A percentile compares a stretch with the other conserved stretches of the same genome.
Conservation (phyloP, 2,113 vertebrate genomes). For the Campylomormyrus tamandua region DNA sequence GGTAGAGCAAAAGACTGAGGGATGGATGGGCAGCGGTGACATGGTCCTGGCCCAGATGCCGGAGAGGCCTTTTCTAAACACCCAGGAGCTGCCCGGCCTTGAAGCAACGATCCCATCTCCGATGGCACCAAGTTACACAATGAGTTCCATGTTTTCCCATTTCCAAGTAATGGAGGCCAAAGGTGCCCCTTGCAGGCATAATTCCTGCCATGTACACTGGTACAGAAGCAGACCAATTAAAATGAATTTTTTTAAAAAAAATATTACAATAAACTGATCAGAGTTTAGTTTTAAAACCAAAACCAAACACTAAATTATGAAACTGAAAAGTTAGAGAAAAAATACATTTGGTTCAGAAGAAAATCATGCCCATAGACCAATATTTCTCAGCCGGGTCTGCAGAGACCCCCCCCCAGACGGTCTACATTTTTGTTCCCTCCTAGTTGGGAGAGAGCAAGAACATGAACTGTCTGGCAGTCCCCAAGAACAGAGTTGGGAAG, state of each 20-base stretch:
- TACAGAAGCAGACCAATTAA: conserved; percentile 35
- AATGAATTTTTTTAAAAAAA: conserved; percentile 56
- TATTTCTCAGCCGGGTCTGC: neutral
- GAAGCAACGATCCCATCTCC: conserved; percentile 56
- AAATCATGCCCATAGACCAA: neutral
- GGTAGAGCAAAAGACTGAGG: conserved; percentile 32
- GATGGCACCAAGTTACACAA: conserved; percentile 50
- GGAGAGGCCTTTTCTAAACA: conserved; percentile 38
- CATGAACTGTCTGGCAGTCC: neutral
- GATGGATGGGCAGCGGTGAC: conserved; percentile 43
- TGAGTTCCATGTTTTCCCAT: conserved; percentile 21
- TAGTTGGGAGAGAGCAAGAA: neutral
- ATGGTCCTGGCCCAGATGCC: conserved; percentile 39
- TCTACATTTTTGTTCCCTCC: neutral
- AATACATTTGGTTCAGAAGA: conserved; percentile 21
- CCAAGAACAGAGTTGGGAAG: neutral
- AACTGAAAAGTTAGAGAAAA: conserved; percentile 28
- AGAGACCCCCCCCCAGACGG: neutral
- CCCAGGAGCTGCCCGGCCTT: conserved; percentile 15
- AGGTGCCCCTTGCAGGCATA: conserved; percentile 35
- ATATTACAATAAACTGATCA: neutral
- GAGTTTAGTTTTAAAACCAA: conserved; percentile 15
- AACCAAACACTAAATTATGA: conserved; percentile 29
- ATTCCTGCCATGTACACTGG: conserved; percentile 38
- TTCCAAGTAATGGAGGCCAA: conserved; percentile 42